Base-by-base conservation (phyloP, 2,113 vertebrate genomes). In the Xenopus laevis region DNA sequence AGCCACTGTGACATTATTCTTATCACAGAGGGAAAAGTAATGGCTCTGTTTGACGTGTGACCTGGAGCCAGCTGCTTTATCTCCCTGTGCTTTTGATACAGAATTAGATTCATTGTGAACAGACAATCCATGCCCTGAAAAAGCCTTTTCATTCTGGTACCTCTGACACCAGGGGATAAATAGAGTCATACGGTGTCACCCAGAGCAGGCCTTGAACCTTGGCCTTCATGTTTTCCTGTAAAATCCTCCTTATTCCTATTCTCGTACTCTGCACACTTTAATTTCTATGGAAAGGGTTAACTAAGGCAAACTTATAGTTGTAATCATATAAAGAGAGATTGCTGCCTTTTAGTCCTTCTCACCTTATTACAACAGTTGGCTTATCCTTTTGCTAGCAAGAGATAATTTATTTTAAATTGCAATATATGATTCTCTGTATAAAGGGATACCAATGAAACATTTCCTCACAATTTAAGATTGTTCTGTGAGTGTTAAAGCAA, bases 31-130 rank as follows among this genome's bases (percentile, higher is more conserved):
- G 66, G 73, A 76, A 40, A 76, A 76, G 66, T 76, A 76, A 76
- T 76, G 73, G 73, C 73, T 76, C 73, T 62, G 73, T 63, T 69
- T 76, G 73, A 76, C 73, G 66, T 76, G 58, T 76, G 73, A 76
- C 73, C 73, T 76, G 73, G 30, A 76, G 73, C 73, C 73, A 76
- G 73, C 73, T 69, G 66, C 73, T 76, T 69, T 76, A 69, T 76
- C 73, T 76, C 66, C 59, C 52, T 33, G 44, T 69, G 58, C 73
- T 76, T 76, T 76, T 76, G 65, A 69, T 76, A 63, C 59, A 55
- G 73, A 76, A 76, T 76, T 76, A 76, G 73, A 76, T 76, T 68
- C 73, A 76, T 76, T 76, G 73, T 76, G 73, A 76, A 69, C 73
- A 75, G 72, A 62, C 65, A 76, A 76, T 76, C 46, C 52, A 58